Conservation (phyloP, 2,113 vertebrate genomes). For the Oplegnathus fasciatus region DNA sequence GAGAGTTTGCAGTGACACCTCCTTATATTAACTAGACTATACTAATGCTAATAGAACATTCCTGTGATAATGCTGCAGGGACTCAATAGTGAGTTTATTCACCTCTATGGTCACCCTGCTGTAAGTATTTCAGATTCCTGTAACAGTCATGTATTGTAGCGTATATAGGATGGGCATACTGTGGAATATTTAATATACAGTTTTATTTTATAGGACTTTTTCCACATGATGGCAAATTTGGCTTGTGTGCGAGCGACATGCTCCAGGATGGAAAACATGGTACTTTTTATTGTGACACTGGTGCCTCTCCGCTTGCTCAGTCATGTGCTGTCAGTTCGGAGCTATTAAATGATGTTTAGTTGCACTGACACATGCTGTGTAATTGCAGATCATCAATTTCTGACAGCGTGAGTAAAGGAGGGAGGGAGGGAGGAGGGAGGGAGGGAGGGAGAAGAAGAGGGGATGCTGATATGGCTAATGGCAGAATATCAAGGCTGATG, state of each 20-base stretch:
- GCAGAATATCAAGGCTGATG: slow-evolving; percentile 65
- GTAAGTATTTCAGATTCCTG: neutral
- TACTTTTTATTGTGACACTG: slow-evolving; percentile 24
- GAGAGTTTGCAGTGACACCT: neutral
- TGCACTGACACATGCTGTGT: slow-evolving; percentile 74
- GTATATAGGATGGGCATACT: neutral
- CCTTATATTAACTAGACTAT: neutral
- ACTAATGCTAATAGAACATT: neutral
- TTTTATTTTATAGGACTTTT: neutral
- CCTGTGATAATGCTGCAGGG: neutral
- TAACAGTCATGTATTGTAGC: neutral
- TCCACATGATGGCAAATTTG: neutral
- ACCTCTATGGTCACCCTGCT: neutral
- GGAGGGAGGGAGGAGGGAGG: neutral
- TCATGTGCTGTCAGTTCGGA: slow-evolving; percentile 58
- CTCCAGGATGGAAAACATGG: slow-evolving; percentile 19
- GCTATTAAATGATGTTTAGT: slow-evolving; percentile 65
- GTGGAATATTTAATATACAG: neutral
- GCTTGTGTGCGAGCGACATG: neutral
- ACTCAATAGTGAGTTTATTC: neutral
- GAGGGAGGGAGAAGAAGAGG: neutral
- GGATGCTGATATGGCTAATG: slow-evolving; percentile 60
- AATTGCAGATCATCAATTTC: slow-evolving; percentile 77
- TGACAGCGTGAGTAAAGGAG: slow-evolving; percentile 57
- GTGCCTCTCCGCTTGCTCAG: slow-evolving; percentile 37